These are phyloP conservation scores for Orchestia grillus DNA, from an alignment of 1,140 invertebrate genomes.

Conservation along the genomic window DNA sequence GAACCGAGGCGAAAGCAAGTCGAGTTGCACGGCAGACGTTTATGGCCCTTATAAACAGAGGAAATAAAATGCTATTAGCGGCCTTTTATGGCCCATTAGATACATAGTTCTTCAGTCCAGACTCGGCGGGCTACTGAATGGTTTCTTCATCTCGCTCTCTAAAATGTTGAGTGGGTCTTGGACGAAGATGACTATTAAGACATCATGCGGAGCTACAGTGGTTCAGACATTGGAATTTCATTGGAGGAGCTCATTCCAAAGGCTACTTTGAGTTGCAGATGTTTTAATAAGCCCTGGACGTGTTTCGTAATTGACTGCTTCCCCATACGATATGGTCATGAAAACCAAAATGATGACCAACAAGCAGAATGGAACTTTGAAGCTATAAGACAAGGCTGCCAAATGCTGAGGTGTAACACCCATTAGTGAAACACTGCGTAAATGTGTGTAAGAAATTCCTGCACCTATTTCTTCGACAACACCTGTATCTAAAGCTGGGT, in stretches of 20 bases:
- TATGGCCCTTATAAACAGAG: constrained; percentile 41
- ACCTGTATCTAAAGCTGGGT: neutral
- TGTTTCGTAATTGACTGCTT: neutral
- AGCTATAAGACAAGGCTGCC: neutral
- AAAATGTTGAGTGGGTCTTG: neutral
- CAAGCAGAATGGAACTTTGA: neutral
- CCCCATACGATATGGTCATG: neutral
- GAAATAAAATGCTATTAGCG: constrained; percentile 51
- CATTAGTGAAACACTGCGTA: neutral
- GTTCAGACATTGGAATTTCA: constrained; percentile 9
- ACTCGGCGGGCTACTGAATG: constrained; percentile 13
- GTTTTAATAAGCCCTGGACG: neutral
- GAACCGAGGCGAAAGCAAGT: constrained; percentile 12
- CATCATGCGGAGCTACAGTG: constrained; percentile 20
- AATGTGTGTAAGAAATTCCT: neutral
- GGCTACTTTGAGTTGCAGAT: neutral
- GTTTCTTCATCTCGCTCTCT: constrained; percentile 32
- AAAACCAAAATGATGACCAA: neutral
- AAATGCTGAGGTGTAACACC: neutral
- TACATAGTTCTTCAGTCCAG: constrained; percentile 47
- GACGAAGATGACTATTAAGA: constrained; percentile 23
- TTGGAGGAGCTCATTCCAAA: neutral
- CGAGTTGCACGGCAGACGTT: constrained; percentile 33
- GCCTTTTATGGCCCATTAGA: constrained; percentile 47
- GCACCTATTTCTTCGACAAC: neutral